These are phyloP conservation scores for Amiota minor DNA, from an alignment of 2,888 invertebrate genomes.

Conservation along the genomic window DNA sequence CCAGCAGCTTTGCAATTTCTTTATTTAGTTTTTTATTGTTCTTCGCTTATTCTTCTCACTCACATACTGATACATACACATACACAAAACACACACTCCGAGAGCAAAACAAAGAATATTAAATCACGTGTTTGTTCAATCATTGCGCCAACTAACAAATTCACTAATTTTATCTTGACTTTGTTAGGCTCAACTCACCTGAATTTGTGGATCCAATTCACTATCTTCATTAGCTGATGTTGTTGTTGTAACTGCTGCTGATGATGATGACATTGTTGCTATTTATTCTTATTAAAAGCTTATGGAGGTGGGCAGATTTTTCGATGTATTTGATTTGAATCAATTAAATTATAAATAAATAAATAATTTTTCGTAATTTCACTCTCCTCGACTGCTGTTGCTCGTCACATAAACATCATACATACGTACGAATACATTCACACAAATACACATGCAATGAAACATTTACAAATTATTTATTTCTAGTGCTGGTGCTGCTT, in stretches of 20 bases:
- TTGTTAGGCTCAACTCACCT: slow-evolving; percentile 65
- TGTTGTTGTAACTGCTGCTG: neutral
- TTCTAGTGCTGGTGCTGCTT: too few species aligned
- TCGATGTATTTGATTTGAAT: neutral
- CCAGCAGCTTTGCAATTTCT: too few species aligned
- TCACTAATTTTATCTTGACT: too few species aligned
- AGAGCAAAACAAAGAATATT: too few species aligned
- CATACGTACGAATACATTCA: neutral
- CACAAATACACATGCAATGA: neutral
- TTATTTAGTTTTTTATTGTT: too few species aligned
- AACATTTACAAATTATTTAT: too few species aligned
- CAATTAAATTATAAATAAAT: slow-evolving; percentile 1
- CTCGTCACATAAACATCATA: neutral
- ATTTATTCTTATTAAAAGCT: neutral
- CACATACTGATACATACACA: too few species aligned
- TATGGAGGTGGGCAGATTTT: neutral
- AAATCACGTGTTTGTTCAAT: too few species aligned
- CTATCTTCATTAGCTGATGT: slow-evolving; percentile 33
- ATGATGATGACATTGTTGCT: slow-evolving; percentile 16
- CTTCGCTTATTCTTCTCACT: too few species aligned
- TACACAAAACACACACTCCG: too few species aligned
- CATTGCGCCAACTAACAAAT: too few species aligned
- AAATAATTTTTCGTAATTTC: slow-evolving; percentile 3
- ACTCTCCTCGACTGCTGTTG: neutral
- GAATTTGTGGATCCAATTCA: slow-evolving; percentile 73